Percentiles rank a stretch among this genome's conserved stretches.
Evolutionary conservation across 2,888 invertebrate genomes (phyloP).

Genomic region (Melieria crassipennis): DNA sequence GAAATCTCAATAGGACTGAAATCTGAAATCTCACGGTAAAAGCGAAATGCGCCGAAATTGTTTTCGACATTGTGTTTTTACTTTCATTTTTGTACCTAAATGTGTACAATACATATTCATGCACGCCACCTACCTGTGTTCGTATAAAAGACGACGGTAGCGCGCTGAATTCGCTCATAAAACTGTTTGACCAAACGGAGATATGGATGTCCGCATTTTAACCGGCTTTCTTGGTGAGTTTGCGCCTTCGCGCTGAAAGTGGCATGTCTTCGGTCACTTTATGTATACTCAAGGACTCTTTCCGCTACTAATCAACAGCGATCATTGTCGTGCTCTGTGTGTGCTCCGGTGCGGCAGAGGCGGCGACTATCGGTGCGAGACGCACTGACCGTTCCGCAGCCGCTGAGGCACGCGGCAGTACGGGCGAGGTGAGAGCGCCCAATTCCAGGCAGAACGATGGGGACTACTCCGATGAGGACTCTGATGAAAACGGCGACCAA

Average conservation of each 20-base stretch:
- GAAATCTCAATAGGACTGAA: too few species aligned
- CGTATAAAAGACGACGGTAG: conserved; percentile 57
- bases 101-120: conserved; percentile 3
- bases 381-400: conserved; percentile 2
- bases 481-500: conserved; percentile 51
- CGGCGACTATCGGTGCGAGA: conserved; percentile 36
- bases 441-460: conserved; percentile 31
- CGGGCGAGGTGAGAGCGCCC: conserved; percentile 18
- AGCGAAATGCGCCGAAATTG: too few species aligned
- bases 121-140: conserved; percentile 20
- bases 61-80: too few species aligned
- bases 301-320: too few species aligned
- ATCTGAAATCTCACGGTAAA: too few species aligned
- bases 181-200: conserved; percentile 42
- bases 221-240: conserved; percentile 47
- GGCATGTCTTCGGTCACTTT: too few species aligned
- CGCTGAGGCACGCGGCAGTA: conserved; percentile 26
- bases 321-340: conserved; percentile 31
- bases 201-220: conserved; percentile 48
- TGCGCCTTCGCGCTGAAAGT: too few species aligned
- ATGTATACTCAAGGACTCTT: too few species aligned
- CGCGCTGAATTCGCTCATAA: conserved; percentile 56
- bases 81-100: not conserved
- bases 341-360: conserved; percentile 43
- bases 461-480: conserved; percentile 45